A percentile compares a stretch with the other conserved stretches of the same genome.
phyloP scores from a whole-genome alignment of 1,140 invertebrate species.

The Arion vulgaris region DNA sequence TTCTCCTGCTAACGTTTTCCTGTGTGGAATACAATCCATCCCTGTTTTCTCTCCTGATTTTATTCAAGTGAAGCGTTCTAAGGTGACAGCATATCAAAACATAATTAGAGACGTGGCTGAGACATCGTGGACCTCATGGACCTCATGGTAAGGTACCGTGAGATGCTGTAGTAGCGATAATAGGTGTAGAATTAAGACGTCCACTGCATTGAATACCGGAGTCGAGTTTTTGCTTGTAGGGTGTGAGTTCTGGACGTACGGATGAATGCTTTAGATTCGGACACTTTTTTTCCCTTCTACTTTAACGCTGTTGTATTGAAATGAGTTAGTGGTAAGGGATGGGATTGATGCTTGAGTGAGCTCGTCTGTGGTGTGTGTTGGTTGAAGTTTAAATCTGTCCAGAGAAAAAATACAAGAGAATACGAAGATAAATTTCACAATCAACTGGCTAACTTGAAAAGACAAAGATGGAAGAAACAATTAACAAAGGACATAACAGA shows the following conservation, averaged over 20 bases:
- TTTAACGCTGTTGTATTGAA: neutral
- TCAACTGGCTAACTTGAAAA: neutral
- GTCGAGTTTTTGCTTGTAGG: neutral
- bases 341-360: neutral
- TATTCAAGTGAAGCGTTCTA: neutral
- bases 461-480: neutral
- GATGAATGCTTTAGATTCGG: neutral
- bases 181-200: slow-evolving; percentile 5
- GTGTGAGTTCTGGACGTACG: neutral
- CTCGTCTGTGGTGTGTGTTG: too few species aligned
- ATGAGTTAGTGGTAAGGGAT: neutral
- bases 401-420: too few species aligned
- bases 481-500: too few species aligned
- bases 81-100: slow-evolving; percentile 7
- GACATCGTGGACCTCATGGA: neutral
- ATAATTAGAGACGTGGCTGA: neutral
- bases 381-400: too few species aligned
- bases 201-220: neutral
- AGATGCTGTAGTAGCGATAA: neutral
- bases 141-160: neutral
- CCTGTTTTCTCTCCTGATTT: neutral
- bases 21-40: neutral
- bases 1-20: neutral
- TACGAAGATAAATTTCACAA: too few species aligned
- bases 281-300: too few species aligned